Evolutionary conservation across 2,113 vertebrate species (phyloP).

Genomic region (Ptilorrhoa leucosticta): DNA sequence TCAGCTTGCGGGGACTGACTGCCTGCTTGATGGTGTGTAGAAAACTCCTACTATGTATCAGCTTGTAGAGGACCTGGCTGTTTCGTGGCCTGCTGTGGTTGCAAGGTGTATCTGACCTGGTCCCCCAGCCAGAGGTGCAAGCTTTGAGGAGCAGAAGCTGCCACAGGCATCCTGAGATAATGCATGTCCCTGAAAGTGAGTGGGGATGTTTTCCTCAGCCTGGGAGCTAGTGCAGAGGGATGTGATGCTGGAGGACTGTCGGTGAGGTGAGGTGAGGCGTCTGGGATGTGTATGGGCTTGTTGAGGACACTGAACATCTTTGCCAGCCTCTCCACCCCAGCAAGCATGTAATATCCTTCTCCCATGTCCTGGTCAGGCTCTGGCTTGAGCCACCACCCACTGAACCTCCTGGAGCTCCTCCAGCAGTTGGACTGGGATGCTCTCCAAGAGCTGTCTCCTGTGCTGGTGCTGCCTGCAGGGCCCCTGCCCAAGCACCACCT

Average conservation of each 20-base stretch:
- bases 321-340: background rate
- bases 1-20: background rate
- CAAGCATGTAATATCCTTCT: background rate
- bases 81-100: background rate
- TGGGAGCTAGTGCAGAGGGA: background rate
- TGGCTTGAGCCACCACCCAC: background rate
- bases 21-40: background rate
- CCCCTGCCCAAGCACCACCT: background rate
- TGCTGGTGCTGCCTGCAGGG: background rate
- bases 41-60: background rate
- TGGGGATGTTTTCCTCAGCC: background rate
- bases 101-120: background rate
- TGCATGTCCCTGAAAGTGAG: background rate
- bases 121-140: background rate
- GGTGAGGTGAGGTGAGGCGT: background rate
- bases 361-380: background rate
- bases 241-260: background rate
- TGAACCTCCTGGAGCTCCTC: background rate
- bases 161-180: background rate
- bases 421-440: background rate
- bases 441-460: background rate
- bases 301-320: background rate
- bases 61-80: background rate
- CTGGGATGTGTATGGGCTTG: background rate
- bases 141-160: background rate